A percentile compares a stretch with the other conserved stretches of the same genome.
phyloP scores from a whole-genome alignment of 2,888 invertebrate species.

The Lottia gigantea region DNA sequence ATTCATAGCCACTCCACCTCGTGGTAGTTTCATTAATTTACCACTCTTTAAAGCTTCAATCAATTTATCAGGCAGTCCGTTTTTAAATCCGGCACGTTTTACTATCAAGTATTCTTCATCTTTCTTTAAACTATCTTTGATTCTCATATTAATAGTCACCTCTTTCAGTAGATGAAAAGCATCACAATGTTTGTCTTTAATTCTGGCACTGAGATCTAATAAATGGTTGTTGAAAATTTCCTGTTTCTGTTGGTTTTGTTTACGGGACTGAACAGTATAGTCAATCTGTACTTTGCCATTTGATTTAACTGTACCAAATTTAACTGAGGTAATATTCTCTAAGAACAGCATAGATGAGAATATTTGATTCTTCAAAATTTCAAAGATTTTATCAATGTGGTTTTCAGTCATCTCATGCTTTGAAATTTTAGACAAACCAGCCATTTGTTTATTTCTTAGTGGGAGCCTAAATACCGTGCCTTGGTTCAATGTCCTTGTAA shows the following conservation, averaged over 20 bases:
- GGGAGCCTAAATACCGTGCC: conserved; percentile 53
- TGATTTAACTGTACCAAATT: conserved; percentile 29
- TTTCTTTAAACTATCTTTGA: conserved; percentile 13
- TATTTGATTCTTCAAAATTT: conserved; percentile 6
- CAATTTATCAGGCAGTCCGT: conserved; percentile 30
- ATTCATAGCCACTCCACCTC: conserved; percentile 18
- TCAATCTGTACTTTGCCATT: conserved; percentile 27
- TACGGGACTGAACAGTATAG: conserved; percentile 24
- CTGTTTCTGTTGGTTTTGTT: conserved; percentile 15
- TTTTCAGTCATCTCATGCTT: conserved; percentile 2
- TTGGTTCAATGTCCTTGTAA: not conserved
- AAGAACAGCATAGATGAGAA: conserved; percentile 56
- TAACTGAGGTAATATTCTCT: conserved; percentile 49
- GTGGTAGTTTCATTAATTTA: conserved; percentile 35
- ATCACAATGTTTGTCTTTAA: conserved; percentile 1
- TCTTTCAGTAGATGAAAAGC: not conserved
- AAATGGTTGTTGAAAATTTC: conserved; percentile 19
- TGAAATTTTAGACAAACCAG: conserved; percentile 38
- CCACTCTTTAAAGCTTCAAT: conserved; percentile 32
- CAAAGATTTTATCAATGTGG: conserved; percentile 11
- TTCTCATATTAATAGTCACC: conserved; percentile 24
- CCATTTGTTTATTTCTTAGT: conserved; percentile 43
- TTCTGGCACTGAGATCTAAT: conserved; percentile 10
- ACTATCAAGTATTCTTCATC: conserved; percentile 46
- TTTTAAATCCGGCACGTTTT: conserved; percentile 45